Evolutionary conservation across 2,113 vertebrate species (phyloP).

Genomic region (Isichthys henryi): DNA sequence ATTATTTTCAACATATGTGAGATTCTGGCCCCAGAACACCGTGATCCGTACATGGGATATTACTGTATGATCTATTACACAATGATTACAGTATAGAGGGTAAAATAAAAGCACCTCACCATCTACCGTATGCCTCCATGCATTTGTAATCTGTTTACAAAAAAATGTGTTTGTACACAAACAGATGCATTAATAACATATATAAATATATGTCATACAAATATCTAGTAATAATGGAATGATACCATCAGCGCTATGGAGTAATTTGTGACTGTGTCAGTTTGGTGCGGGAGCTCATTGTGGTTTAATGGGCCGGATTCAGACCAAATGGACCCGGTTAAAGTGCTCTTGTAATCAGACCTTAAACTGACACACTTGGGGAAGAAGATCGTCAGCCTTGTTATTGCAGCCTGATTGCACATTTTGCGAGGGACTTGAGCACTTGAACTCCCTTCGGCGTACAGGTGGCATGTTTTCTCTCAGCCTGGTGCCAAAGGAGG

Average conservation of each 20-base stretch:
- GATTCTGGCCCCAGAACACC: not conserved
- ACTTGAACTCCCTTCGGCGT: not conserved
- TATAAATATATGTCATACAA: not conserved
- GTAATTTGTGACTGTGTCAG: not conserved
- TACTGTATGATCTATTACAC: not conserved
- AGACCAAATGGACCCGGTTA: not conserved
- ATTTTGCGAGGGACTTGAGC: not conserved
- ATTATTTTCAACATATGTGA: not conserved
- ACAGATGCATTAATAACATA: not conserved
- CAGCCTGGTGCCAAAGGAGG: not conserved
- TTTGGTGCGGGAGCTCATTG: not conserved
- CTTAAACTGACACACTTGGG: not conserved
- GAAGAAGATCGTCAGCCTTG: not conserved
- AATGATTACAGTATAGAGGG: not conserved
- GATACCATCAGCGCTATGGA: not conserved
- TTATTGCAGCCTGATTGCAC: conserved; percentile 4
- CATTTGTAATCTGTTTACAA: not conserved
- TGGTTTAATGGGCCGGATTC: not conserved
- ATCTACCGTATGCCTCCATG: not conserved
- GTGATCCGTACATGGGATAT: not conserved
- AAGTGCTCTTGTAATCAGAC: not conserved
- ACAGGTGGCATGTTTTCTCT: not conserved
- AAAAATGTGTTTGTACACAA: not conserved
- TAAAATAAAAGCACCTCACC: not conserved
- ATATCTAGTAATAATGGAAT: not conserved